Evolutionary conservation across 2,113 vertebrate species (phyloP), one percentile per base, ranked within the genome.

Genomic region (Nibea coibor): DNA sequence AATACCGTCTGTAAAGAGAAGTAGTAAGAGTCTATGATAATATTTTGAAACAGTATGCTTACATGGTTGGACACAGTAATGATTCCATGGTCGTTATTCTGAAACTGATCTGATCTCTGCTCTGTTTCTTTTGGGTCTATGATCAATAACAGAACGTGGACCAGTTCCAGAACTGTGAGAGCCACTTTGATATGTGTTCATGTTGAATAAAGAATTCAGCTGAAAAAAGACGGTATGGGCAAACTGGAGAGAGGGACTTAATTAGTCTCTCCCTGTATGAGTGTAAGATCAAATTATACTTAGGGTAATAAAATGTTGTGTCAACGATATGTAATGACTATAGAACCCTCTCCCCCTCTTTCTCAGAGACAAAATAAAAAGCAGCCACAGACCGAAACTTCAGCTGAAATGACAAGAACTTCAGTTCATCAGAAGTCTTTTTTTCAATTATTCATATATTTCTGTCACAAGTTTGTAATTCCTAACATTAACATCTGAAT

Each of bases 241-340:
- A 2, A 54, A 54, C n/a, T 11, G n/a, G 53, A 22, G 53, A n/a
- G 1, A 61, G 31, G 10, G 68, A 22, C 56, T 61, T 5, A 9
- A 72, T 31, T 47, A 15, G 17, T 22, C 35, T 12, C 2, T 51
- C 15, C 15, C 14, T n/a, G 26, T 28, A 15, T 45, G 35, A 64
- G 24, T 42, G 15, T 42, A n/a, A 58, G 26, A 68, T 59, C 9
- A 76, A 67, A 76, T 22, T 15, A 58, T 66, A 66, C 5, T 57
- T 28, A 43, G 7, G 15, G 47, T 56, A 26, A 66, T 45, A 28
- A 4, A 6, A 54, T 54, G 15, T 9, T 26, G 4, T 16, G 14
- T 16, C 19, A 45, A 48, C 42, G 11, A 48, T 24, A 26, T 2
- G 2, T 61, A 24, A 24, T 64, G 12, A 45, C 5, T n/a, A 9